phyloP scores from a whole-genome alignment of 2,888 invertebrate genomes.

The Lottia gigantea region DNA sequence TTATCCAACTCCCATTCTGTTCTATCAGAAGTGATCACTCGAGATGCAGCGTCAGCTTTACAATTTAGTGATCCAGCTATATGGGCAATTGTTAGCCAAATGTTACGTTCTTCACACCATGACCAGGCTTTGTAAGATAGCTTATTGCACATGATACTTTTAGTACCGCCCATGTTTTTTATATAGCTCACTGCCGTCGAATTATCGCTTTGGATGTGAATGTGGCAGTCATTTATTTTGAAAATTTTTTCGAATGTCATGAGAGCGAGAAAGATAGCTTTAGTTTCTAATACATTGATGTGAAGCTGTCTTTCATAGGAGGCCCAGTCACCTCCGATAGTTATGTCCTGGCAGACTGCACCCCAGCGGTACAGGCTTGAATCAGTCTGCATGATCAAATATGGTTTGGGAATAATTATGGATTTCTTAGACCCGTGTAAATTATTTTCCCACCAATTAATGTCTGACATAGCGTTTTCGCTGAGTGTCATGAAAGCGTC shows the following conservation, averaged over 20 bases:
- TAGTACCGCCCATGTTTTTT: conserved; percentile 23
- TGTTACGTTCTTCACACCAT: not conserved
- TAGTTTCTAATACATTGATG: conserved; percentile 23
- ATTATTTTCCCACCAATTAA: no score
- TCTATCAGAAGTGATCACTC: not conserved
- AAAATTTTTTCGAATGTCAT: conserved; percentile 20
- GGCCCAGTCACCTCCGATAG: conserved; percentile 16
- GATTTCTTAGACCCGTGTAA: no score
- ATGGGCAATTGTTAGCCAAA: conserved; percentile 1
- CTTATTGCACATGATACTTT: not conserved
- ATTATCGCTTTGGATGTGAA: conserved; percentile 18
- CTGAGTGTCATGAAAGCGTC: no score
- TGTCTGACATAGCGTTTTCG: no score
- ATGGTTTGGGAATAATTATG: no score
- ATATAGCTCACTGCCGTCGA: conserved; percentile 20
- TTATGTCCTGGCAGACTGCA: conserved; percentile 19
- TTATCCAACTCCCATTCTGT: not conserved
- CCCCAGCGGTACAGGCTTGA: conserved; percentile 19
- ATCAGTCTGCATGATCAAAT: conserved; percentile 17
- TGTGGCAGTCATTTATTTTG: conserved; percentile 3
- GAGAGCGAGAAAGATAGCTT: conserved; percentile 17
- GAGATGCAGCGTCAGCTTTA: not conserved
- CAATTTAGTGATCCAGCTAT: not conserved
- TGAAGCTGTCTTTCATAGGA: conserved; percentile 9
- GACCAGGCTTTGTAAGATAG: no score